Evolutionary conservation across 1,140 invertebrate species (phyloP), one percentile per base, ranked within the genome.

Genomic region (Plutomurus gul): DNA sequence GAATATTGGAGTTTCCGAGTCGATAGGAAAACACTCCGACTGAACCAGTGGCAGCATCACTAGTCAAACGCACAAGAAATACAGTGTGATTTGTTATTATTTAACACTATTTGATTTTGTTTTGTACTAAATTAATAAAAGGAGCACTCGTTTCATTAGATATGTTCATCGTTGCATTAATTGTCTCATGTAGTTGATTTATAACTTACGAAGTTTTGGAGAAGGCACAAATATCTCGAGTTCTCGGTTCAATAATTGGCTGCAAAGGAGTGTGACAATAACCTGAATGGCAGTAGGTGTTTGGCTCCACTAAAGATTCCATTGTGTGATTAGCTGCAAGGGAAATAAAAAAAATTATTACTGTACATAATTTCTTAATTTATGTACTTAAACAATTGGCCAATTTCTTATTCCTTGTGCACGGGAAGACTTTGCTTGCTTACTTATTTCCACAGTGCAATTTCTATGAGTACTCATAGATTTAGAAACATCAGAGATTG

Each of bases 371-470:
- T 56, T 7, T 7, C 13, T n/a, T 39, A 39, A 72, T 7, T 5
- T 18, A 13, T 43, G 11, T 43, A 43, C 10, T 43, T 43, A 3
- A n/a, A 1, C 7, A 43, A 43, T 43, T 43, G 6, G 7, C 13
- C n/a, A 43, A 43, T 43, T 43, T 43, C 7, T 2, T 43, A 43
- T 2, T 43, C n/a, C 2, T 13, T 13, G 39, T 43, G n/a, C 11
- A 43, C 7, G 39, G 13, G 0, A 56, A 65, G 13, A 7, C 20
- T 56, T 10, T n/a, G n/a, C n/a, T n/a, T n/a, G 37, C 77, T 75
- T 72, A 82, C 81, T 74, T 4, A 82, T 77, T 76, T 82, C 73
- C 39, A 82, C 51, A 0, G 60, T 77, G 37, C 81, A 82, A 10
- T 76, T 82, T 51, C 81, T 51, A 49, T 82, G 43, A 22, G 74